Evolutionary conservation across 2,888 invertebrate genomes (phyloP), one percentile per base, ranked within the genome.

Genomic region (Orchesellides sinensis): DNA sequence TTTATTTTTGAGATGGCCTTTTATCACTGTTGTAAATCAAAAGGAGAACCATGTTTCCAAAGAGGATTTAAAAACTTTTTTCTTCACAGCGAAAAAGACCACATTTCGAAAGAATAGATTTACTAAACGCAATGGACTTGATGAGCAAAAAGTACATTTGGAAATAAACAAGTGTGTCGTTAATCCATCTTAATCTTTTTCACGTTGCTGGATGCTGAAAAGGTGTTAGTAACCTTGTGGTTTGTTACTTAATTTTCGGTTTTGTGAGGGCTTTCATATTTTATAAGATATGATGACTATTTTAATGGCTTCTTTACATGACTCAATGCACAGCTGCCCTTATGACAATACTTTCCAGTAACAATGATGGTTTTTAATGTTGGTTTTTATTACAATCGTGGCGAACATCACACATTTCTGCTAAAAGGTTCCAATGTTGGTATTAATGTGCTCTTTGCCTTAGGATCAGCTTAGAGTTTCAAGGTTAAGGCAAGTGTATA

Each of bases 51-150:
- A 47, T 23, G 25, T 23, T 32, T 47, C 8, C 73, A 73, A n/a
- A 61, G 32, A 61, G 45, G 73, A 10, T 61, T 73, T 73, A 73
- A 73, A 61, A 45, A 29, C 47, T 73, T 70, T 19, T 73, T 73
- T 73, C 61, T 61, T 61, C 25, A 54, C 27, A 23, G 63, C 61
- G 63, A 65, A 74, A 35, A 25, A 10, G 5, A 10, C 5, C 5
- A 32, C 32, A 32, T 65, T 35, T 63, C 56, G n/a, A 72, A 72
- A 73, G 29, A 61, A 61, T 5, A 14, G 29, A 10, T 61, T 61
- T 29, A 65, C 3, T 21, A 47, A 27, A 47, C 32, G 17, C 12
- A 6, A 27, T n/a, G 10, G n/a, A 32, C 47, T n/a, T 21, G 45
- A 45, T 59, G 40, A 59, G 69, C 45, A 40, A 29, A 35, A 65